Evolutionary conservation across 1,140 invertebrate species (phyloP), one percentile per base, ranked within the genome.

Genomic region (Hirudo medicinalis): DNA sequence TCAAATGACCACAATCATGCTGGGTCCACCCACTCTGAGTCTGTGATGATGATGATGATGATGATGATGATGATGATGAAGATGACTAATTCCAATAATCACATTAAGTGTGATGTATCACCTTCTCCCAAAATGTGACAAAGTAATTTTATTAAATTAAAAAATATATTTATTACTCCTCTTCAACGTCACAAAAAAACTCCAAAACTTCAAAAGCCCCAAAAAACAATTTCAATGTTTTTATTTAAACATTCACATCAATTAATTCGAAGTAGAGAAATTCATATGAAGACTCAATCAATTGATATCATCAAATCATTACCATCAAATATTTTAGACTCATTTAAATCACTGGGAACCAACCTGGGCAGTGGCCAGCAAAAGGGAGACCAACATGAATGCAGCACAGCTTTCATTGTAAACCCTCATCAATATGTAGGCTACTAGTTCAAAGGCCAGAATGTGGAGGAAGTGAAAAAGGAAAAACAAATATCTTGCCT

Each of bases 1-100:
- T 80, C 69, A 80, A 76, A 74, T 83, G 82, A 11, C 82, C 82
- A 75, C 79, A 82, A 71, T 83, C 82, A 75, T 83, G 81, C 71
- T 83, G 82, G 19, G 77, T 75, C 82, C 82, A 83, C 0, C 82
- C 81, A 55, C 79, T 78, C 70, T 83, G 82, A 20, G 77, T 77
- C 80, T 82, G 73, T 67, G 76, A 75, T 25, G 25, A 15, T 19
- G 17, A 69, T 74, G 22, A 74, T 43, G 13, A 67, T 19, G 55
- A 25, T 22, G 20, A 25, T 25, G 36, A 75, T 25, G 25, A 15
- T 19, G 17, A 69, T 74, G 22, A 74, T 43, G 13, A 67, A 3
- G 55, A 25, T 22, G 20, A 25, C 36, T 72, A 29, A 74, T 60
- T 72, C 70, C 54, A 66, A 55, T n/a, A n/a, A 29, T 49, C 27